Evolutionary conservation across 2,113 vertebrate genomes (phyloP).

Genomic region (Microcebus murinus): DNA sequence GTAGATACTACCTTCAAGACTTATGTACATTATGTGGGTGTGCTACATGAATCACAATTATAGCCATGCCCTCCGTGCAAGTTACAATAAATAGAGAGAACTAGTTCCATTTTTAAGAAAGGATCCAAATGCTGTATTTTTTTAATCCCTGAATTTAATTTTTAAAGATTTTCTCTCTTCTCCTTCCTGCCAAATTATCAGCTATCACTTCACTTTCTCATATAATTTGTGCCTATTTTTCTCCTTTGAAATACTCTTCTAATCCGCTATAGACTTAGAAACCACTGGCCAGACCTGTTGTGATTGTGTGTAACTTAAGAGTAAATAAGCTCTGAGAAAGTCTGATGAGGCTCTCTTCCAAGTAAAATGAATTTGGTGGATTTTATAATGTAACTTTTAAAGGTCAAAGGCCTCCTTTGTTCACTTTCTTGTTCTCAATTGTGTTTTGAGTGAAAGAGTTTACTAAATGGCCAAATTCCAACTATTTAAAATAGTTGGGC

Average conservation of each 20-base stretch:
- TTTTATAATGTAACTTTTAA: background rate
- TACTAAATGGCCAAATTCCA: conserved; percentile 17
- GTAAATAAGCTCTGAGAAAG: background rate
- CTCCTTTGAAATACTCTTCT: background rate
- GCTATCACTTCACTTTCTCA: background rate
- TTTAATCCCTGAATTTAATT: background rate
- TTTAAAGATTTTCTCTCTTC: background rate
- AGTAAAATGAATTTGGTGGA: background rate
- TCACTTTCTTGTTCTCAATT: background rate
- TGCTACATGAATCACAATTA: background rate
- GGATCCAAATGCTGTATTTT: background rate
- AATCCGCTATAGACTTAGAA: background rate
- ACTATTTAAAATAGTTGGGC: background rate
- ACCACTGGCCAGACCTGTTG: background rate
- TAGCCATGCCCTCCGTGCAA: background rate
- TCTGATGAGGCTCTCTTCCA: background rate
- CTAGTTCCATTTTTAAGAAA: background rate
- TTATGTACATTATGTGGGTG: background rate
- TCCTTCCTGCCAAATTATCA: background rate
- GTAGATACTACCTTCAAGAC: background rate
- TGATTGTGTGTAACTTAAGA: background rate
- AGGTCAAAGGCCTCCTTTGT: background rate
- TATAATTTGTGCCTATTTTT: background rate
- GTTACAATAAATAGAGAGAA: background rate
- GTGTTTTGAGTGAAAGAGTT: background rate